Evolutionary conservation across 2,113 vertebrate genomes (phyloP), one percentile per base, ranked within the genome.

Genomic region (Podocnemis expansa): DNA sequence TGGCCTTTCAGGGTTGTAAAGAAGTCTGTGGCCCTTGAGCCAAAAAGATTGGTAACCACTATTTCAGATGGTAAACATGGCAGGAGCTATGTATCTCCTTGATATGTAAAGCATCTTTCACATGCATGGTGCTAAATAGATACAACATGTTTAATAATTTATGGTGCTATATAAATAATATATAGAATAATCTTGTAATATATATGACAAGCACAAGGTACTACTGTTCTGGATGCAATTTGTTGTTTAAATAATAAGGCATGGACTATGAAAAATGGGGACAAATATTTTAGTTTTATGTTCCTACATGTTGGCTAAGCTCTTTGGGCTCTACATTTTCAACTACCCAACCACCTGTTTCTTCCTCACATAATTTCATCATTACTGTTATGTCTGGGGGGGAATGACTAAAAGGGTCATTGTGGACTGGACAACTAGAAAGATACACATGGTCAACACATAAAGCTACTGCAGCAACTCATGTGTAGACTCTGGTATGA

Each of bases 111-210:
- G 60, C 38, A 91, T 5, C 0, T 0, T 55, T 88, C 78, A 85
- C 43, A 82, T 79, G 73, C 38, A 41, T 49, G 49, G 38, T 54
- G 79, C 49, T 85, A 91, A 85, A 88, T 43, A 89, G 3, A 70
- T 78, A 84, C 73, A 91, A 93, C n/a, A 90, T 79, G 21, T 67
- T 67, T 67, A 67, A 67, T 51, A 75, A 85, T 88, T 91, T 94
- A 91, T 79, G 55, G 85, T 19, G 22, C 14, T 73, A 41, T 70
- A 91, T 91, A 90, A 90, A 96, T 85, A 94, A n/a, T 51, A 70
- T 1, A 63, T 82, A 78, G 67, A 94, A 79, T 47, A 91, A 51
- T 79, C 24, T 73, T 95, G 49, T 24, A 38, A 79, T 51, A 45
- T 75, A 56, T 87, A 73, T 51, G 58, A 67, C 76, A 70, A 87